These are phyloP conservation scores for Ypsolopha scabrella DNA, from an alignment of 2,888 invertebrate species.

Conservation along the genomic window DNA sequence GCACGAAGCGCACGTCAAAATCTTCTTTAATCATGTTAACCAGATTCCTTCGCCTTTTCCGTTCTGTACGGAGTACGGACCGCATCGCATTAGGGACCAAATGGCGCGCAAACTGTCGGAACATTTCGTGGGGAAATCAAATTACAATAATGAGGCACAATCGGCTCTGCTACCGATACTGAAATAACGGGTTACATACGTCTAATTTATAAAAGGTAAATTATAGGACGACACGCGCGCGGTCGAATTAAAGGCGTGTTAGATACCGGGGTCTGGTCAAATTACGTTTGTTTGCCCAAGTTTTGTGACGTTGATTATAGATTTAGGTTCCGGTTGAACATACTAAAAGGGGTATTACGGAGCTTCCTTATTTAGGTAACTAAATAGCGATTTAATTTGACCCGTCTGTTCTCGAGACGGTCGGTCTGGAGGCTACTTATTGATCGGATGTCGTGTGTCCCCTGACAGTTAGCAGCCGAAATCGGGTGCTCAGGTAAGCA, in stretches of 20 bases:
- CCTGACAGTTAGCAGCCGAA: slow-evolving; percentile 2
- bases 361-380: neutral
- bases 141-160: slow-evolving; percentile 65
- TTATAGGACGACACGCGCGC: slow-evolving; percentile 54
- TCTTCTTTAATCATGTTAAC: slow-evolving; percentile 39
- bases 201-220: slow-evolving; percentile 63
- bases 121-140: slow-evolving; percentile 55
- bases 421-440: neutral
- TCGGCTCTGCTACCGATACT: slow-evolving; percentile 48
- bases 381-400: neutral
- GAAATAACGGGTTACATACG: slow-evolving; percentile 57
- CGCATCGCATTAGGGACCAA: slow-evolving; percentile 52
- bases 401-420: neutral
- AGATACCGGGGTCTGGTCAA: slow-evolving; percentile 19
- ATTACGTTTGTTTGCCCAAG: slow-evolving; percentile 59
- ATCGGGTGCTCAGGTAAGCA: slow-evolving; percentile 38
- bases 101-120: slow-evolving; percentile 37
- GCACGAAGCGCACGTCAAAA: slow-evolving; percentile 59
- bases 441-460: neutral
- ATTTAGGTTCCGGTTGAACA: slow-evolving; percentile 6
- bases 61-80: slow-evolving; percentile 34
- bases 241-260: slow-evolving; percentile 39
- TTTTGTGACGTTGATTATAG: slow-evolving; percentile 36
- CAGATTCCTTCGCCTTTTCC: slow-evolving; percentile 40
- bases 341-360: neutral